Conservation (phyloP, 1,140 invertebrate genomes). For the Drosophila pachea region DNA sequence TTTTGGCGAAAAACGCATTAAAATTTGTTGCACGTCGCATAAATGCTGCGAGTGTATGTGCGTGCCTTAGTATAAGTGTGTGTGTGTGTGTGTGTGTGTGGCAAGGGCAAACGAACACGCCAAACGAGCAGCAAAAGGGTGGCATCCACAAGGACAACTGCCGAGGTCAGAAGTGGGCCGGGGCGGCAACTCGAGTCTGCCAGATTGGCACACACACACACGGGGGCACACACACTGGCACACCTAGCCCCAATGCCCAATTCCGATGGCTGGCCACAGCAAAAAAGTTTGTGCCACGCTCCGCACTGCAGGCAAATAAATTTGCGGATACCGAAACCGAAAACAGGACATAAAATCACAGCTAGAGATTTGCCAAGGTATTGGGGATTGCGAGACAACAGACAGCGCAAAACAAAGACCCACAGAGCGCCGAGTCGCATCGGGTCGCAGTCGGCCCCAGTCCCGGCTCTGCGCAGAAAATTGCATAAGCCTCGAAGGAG, state of each 20-base stretch:
- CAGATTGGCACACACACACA: slow-evolving; percentile 32
- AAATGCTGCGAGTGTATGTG: slow-evolving; percentile 60
- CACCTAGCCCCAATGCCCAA: slow-evolving; percentile 7
- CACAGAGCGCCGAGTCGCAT: not conserved
- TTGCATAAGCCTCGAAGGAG: not conserved
- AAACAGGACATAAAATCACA: slow-evolving; percentile 76
- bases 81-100: slow-evolving; percentile 17
- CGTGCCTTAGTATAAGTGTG: slow-evolving; percentile 11
- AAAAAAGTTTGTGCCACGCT: slow-evolving; percentile 60
- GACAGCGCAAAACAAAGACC: not conserved
- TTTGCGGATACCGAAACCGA: slow-evolving; percentile 72
- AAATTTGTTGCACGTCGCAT: slow-evolving; percentile 77
- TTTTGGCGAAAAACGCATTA: slow-evolving; percentile 76
- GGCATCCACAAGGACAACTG: slow-evolving; percentile 17
- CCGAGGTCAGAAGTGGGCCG: not conserved
- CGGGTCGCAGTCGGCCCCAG: too few relatives aligned
- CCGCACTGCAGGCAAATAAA: slow-evolving; percentile 76
- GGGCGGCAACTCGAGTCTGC: slow-evolving; percentile 15
- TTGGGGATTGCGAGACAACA: slow-evolving; percentile 15
- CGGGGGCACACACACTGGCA: not conserved
- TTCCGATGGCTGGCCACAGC: slow-evolving; percentile 31
- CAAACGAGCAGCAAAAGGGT: slow-evolving; percentile 23
- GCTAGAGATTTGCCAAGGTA: slow-evolving; percentile 63
- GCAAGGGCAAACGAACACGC: slow-evolving; percentile 24
- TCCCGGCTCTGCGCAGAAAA: slow-evolving; percentile 6